Evolutionary conservation across 2,113 vertebrate species (phyloP).

Genomic region (Bubalus kerabau): DNA sequence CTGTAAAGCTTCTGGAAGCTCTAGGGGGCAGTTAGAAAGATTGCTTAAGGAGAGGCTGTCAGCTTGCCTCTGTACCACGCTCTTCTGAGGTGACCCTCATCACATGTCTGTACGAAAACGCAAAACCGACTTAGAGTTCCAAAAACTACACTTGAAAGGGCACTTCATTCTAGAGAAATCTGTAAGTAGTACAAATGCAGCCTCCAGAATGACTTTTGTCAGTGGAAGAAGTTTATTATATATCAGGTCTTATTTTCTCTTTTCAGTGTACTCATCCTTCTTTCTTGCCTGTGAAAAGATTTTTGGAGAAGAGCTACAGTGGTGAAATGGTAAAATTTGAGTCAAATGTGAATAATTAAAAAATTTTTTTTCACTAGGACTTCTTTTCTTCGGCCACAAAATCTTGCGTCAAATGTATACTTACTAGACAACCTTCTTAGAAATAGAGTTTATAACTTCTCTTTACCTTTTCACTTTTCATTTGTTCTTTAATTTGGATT

Average conservation of each 20-base stretch:
- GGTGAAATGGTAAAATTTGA: neutral
- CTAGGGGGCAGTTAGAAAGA: neutral
- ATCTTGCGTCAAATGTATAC: neutral
- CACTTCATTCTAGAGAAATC: neutral
- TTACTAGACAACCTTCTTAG: neutral
- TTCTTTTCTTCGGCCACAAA: neutral
- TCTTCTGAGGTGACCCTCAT: neutral
- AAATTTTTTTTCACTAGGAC: neutral
- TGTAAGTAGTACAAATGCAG: neutral
- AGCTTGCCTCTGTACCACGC: neutral
- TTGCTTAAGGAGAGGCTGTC: neutral
- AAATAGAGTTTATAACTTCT: neutral
- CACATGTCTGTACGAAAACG: neutral
- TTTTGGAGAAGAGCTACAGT: neutral
- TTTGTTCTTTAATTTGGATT: neutral
- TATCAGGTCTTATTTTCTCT: neutral
- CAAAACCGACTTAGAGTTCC: neutral
- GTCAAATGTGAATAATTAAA: neutral
- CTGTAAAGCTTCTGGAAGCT: neutral
- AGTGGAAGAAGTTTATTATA: neutral
- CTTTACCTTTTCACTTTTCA: neutral
- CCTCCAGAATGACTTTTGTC: neutral
- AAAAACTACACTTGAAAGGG: neutral
- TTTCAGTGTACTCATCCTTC: neutral
- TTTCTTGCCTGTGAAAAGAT: neutral